These are phyloP conservation scores for Drosophila albomicans DNA, from an alignment of 1,140 invertebrate genomes.

Conservation along the genomic window DNA sequence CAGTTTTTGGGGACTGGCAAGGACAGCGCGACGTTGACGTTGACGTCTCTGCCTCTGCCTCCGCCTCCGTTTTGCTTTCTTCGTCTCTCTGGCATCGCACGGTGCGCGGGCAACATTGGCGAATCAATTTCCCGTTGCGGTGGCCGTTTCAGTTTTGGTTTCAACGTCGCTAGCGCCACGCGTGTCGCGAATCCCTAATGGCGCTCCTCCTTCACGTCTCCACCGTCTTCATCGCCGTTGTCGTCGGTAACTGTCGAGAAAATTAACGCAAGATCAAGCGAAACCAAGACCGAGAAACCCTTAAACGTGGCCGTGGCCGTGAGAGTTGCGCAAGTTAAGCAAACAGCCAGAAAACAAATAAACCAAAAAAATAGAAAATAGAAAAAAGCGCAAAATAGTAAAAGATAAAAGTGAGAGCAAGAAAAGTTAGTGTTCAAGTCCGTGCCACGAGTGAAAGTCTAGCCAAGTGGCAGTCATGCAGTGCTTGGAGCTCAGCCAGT, in stretches of 20 bases:
- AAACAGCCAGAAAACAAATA: conserved; percentile 9
- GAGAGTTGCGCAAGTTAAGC: conserved; percentile 20
- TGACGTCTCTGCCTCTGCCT: conserved; percentile 47
- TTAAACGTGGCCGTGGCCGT: background rate
- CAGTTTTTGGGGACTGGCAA: conserved; percentile 57
- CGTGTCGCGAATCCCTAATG: conserved; percentile 80
- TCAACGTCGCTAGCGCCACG: conserved; percentile 75
- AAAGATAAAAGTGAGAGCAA: conserved; percentile 25
- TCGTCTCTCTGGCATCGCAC: conserved; percentile 36
- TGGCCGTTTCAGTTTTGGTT: conserved; percentile 81
- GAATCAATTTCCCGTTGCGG: conserved; percentile 83
- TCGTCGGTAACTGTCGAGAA: conserved; percentile 42
- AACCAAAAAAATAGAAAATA: background rate
- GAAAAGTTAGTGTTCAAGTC: conserved; percentile 15
- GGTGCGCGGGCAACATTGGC: conserved; percentile 66
- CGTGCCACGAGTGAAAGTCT: conserved; percentile 16
- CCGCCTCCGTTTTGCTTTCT: conserved; percentile 20
- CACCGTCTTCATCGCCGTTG: conserved; percentile 20
- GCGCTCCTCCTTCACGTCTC: conserved; percentile 49
- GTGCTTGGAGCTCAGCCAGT: conserved; percentile 52
- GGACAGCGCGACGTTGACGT: conserved; percentile 63
- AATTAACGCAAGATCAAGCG: conserved; percentile 51
- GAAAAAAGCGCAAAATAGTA: background rate
- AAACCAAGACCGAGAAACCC: conserved; percentile 3
- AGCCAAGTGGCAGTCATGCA: conserved; percentile 21